Base-by-base conservation (phyloP, 1,140 invertebrate genomes). In the Lordiphosa clarofinis region DNA sequence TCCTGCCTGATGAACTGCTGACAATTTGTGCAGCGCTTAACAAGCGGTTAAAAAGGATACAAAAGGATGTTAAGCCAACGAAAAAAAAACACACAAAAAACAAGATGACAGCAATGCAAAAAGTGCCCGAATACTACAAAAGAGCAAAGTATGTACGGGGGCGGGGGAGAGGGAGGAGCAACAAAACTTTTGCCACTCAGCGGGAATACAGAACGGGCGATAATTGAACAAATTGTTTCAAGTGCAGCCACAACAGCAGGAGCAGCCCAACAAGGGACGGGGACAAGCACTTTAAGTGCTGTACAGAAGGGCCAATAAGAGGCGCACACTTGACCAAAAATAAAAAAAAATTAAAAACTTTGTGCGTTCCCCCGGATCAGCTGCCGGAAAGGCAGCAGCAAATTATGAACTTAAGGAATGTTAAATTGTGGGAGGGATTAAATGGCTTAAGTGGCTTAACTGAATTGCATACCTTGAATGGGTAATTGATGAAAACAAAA, bases 161-260 rank as follows among this genome's bases (percentile, higher is more conserved):
- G n/a, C n/a, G 52, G 1, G 7, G 7, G 24, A 21, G 31, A 10
- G 37, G 49, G 28, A 54, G 48, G 54, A 73, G 56, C 48, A 60
- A 68, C 73, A 82, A 82, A 69, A 69, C 52, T 81, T 81, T 82
- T 76, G 58, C 73, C 73, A 75, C 72, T 75, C 72, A 58, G 57
- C 66, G 53, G 35, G 36, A 59, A 8, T 46, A 33, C 11, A 37
- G 35, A 13, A 40, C 21, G 58, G 76, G 73, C 78, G 67, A 76
- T 82, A 82, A 82, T 84, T 82, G 78, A 82, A 82, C 78, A 82
- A 82, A 82, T 82, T 82, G 78, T 82, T 82, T 82, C 73, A 64
- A 82, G 78, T 73, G 68, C 76, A 84, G 62, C 39, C 44, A 54
- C 35, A 59, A 57, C 33, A 19, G 36, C 33, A 42, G 37, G 43